Base-by-base conservation (phyloP, 2,113 vertebrate species). In the Megalops atlanticus region DNA sequence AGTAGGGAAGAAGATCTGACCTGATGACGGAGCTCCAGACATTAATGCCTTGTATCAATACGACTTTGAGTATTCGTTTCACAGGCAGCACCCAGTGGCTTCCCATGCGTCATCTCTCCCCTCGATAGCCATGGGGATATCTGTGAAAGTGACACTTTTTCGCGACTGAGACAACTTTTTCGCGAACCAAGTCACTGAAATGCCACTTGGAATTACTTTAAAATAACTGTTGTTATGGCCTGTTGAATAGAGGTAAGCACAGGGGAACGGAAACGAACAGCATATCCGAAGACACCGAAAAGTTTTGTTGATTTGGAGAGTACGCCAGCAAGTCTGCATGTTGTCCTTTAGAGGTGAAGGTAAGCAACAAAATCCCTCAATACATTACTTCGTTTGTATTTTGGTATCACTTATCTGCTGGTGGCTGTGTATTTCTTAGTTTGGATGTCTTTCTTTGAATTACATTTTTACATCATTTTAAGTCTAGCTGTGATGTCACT, bases 1-100 rank as follows among this genome's bases (percentile, higher is more conserved):
- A 49, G 49, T 84, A 77, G 14, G 15, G 27, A 86, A 69, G 75
- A 73, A 45, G n/a, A 16, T 74, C 36, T 64, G 45, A 74, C 39
- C n/a, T 35, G 39, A 77, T 82, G 68, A 64, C 70, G 38, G 38
- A 33, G 40, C 71, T 27, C 70, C 18, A 11, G 12, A 31, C 35
- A 69, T 69, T 74, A 76, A 54, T 41, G 71, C 72, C 24, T 27
- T 79, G 76, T 27, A 70, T 7, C 54, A 36, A 27, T 72, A 38
- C n/a, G 8, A 72, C 39, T 74, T 12, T 43, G 64, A 5, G 52
- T 41, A 36, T 58, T 71, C n/a, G 27, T n/a, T 58, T 76, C 35
- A 76, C 31, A 31, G 5, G 47, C 5, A 10, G 33, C 39, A 43
- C 69, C 14, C 33, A 3, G 54, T 38, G 43, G 16, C 12, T 35